Conservation (phyloP, 1,140 invertebrate species). For the Myzus persicae region DNA sequence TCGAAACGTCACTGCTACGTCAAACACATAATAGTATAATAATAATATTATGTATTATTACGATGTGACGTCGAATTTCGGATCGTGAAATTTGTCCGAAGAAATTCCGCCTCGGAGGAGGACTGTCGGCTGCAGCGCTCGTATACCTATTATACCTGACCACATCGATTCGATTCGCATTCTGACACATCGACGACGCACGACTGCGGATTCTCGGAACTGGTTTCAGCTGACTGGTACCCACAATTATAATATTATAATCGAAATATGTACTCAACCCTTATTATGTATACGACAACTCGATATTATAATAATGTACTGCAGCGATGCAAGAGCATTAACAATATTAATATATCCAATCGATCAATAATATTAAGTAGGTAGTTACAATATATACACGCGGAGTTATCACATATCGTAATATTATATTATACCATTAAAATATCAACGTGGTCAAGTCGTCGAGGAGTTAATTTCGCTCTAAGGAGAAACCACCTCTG, state of each 20-base stretch:
- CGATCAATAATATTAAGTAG: not conserved
- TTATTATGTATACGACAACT: not conserved
- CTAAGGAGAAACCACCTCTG: not conserved
- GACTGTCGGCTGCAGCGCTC: not conserved
- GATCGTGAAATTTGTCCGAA: not conserved
- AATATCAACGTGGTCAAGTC: not conserved
- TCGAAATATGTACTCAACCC: not conserved
- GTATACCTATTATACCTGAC: no score
- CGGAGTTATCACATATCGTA: not conserved
- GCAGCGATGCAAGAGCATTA: not conserved
- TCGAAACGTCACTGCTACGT: not conserved
- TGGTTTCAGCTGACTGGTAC: not conserved
- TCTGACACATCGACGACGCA: not conserved
- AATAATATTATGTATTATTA: not conserved
- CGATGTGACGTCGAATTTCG: not conserved
- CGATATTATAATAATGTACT: not conserved
- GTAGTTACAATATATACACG: not conserved
- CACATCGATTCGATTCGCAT: not conserved
- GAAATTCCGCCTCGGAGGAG: not conserved
- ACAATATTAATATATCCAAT: not conserved
- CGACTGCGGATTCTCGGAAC: not conserved
- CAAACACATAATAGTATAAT: not conserved
- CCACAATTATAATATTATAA: not conserved
- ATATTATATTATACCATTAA: not conserved
- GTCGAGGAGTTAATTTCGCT: not conserved